Conservation (phyloP, 53 echinoderm and acorn worm genomes). For the Arbacia lixula region DNA sequence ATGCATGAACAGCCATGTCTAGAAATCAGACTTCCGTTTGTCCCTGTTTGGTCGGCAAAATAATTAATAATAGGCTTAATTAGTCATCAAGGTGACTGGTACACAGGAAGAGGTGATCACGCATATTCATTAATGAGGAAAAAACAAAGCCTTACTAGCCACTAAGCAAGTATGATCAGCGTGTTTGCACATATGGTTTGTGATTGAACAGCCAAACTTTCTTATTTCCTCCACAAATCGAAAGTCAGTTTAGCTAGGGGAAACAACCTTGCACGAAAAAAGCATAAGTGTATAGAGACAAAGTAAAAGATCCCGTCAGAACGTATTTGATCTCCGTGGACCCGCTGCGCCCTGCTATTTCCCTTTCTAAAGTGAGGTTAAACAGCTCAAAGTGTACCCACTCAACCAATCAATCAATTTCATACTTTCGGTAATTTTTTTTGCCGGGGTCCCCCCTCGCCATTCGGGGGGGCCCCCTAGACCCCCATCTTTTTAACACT, state of each 20-base stretch:
- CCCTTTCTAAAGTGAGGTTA: conserved; percentile 29
- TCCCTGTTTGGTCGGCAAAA: too few species aligned
- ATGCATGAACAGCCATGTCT: too few species aligned
- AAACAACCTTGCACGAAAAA: conserved; percentile 16
- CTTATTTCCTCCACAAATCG: conserved; percentile 13
- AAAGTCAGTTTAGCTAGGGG: conserved; percentile 38
- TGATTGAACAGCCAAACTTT: too few species aligned
- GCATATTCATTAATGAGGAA: too few species aligned
- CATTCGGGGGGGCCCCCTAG: not conserved
- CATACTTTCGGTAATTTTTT: conserved; percentile 23
- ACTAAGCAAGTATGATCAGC: too few species aligned
- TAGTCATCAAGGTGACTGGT: too few species aligned
- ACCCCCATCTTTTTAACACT: conserved; percentile 16
- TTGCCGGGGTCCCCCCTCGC: not conserved
- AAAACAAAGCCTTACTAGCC: too few species aligned
- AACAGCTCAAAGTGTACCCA: conserved; percentile 28
- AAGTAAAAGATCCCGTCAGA: conserved; percentile 5
- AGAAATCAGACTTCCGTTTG: too few species aligned
- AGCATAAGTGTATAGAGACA: conserved; percentile 36
- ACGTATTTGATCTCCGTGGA: not conserved
- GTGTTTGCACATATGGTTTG: too few species aligned
- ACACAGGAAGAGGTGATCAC: too few species aligned
- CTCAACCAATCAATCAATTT: conserved; percentile 51
- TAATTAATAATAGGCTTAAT: too few species aligned
- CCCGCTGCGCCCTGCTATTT: conserved; percentile 13